These are phyloP conservation scores for Leptatherina wallacei DNA, from an alignment of 2,797 vertebrate species.

Conservation along the genomic window DNA sequence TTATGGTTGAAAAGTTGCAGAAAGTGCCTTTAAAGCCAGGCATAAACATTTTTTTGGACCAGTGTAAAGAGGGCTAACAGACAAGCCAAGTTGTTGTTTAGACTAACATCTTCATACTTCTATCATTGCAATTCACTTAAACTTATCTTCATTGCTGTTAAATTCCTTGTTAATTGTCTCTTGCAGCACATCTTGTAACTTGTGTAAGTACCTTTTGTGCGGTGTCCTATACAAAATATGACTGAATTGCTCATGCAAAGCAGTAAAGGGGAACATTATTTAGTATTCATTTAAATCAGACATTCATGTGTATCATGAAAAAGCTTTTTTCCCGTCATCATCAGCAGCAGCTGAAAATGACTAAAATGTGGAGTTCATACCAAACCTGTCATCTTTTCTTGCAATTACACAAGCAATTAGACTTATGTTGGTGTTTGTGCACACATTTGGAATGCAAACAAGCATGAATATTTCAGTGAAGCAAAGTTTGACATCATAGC, in stretches of 20 bases:
- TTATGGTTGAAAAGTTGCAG: no score
- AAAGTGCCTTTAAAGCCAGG: no score
- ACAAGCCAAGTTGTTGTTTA: not conserved
- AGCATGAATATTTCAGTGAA: constrained; percentile 67
- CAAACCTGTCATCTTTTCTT: constrained; percentile 52
- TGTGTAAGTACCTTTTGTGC: constrained; percentile 6
- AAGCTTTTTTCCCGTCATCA: constrained; percentile 6
- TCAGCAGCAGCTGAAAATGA: constrained; percentile 15
- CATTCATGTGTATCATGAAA: constrained; percentile 6
- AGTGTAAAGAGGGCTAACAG: not conserved
- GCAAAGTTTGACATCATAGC: constrained; percentile 47
- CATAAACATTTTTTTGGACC: not conserved
- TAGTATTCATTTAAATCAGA: constrained; percentile 17
- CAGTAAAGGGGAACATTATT: not conserved
- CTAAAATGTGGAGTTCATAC: constrained; percentile 24
- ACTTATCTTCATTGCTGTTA: constrained; percentile 41
- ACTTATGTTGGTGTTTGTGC: constrained; percentile 30
- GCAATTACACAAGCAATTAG: constrained; percentile 68
- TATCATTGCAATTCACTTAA: constrained; percentile 51
- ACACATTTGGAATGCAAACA: constrained; percentile 48
- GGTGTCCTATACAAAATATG: not conserved
- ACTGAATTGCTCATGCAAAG: not conserved
- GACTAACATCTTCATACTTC: constrained; percentile 34
- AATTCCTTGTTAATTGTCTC: constrained; percentile 37
- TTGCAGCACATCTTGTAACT: constrained; percentile 52